These are phyloP conservation scores for Fragum sueziense DNA, from an alignment of 2,888 invertebrate genomes.

Conservation along the genomic window DNA sequence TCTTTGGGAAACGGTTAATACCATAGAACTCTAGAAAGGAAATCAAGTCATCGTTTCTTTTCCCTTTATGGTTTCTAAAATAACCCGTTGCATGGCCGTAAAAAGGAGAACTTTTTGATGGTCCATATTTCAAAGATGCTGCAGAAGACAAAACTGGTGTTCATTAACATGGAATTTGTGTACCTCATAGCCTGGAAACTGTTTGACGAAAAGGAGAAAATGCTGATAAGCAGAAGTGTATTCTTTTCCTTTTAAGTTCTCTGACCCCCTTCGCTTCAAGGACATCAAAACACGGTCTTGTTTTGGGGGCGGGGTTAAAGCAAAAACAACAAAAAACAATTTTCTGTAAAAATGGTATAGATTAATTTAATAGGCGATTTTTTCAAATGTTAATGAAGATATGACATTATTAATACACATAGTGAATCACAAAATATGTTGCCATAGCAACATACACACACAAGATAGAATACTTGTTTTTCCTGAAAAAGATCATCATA, in stretches of 20 bases:
- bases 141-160: neutral
- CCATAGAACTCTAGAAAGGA: too few species aligned
- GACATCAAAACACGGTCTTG: too few species aligned
- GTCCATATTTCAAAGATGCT: too few species aligned
- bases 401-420: neutral
- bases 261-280: neutral
- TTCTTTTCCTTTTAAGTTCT: neutral
- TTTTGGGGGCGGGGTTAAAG: too few species aligned
- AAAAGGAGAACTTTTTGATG: too few species aligned
- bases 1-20: too few species aligned
- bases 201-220: neutral
- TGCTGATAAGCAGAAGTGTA: neutral
- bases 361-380: neutral
- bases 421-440: neutral
- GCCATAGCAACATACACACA: neutral
- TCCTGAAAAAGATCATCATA: too few species aligned
- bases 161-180: neutral
- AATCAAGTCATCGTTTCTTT: too few species aligned
- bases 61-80: too few species aligned
- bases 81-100: too few species aligned
- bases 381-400: neutral
- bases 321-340: too few species aligned
- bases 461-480: too few species aligned
- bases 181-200: neutral
- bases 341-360: neutral